Evolutionary conservation across 2,797 vertebrate species (phyloP).

Genomic region (Graptemys geographica): DNA sequence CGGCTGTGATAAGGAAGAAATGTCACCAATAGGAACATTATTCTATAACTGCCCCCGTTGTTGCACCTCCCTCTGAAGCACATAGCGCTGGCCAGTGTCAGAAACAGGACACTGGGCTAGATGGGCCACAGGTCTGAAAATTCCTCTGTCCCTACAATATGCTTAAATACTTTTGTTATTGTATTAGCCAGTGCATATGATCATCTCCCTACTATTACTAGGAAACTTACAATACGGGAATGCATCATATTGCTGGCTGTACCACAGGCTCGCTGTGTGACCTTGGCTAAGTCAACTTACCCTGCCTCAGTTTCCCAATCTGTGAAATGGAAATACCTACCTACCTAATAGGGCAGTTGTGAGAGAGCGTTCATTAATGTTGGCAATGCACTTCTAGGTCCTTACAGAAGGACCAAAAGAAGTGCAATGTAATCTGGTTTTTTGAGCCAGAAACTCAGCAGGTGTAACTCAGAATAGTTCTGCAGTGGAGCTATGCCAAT

Average conservation of each 20-base stretch:
- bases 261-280: too few species aligned
- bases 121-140: not conserved
- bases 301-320: not conserved
- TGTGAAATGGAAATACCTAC: not conserved
- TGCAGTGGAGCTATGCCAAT: not conserved
- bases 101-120: not conserved
- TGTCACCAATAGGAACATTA: not conserved
- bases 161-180: not conserved
- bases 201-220: not conserved
- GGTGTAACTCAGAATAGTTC: rapidly evolving
- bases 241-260: too few species aligned
- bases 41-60: not conserved
- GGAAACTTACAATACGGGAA: not conserved
- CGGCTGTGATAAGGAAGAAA: not conserved
- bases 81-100: not conserved
- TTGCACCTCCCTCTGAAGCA: not conserved
- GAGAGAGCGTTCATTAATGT: not conserved
- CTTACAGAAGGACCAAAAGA: rapidly evolving
- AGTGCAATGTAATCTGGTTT: not conserved
- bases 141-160: not conserved
- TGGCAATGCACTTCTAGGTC: not conserved
- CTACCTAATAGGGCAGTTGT: not conserved
- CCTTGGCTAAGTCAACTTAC: rapidly evolving
- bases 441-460: not conserved
- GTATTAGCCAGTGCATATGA: not conserved